Evolutionary conservation across 2,797 vertebrate species (phyloP), one percentile per base, ranked within the genome.

Genomic region (Ataeniobius toweri): DNA sequence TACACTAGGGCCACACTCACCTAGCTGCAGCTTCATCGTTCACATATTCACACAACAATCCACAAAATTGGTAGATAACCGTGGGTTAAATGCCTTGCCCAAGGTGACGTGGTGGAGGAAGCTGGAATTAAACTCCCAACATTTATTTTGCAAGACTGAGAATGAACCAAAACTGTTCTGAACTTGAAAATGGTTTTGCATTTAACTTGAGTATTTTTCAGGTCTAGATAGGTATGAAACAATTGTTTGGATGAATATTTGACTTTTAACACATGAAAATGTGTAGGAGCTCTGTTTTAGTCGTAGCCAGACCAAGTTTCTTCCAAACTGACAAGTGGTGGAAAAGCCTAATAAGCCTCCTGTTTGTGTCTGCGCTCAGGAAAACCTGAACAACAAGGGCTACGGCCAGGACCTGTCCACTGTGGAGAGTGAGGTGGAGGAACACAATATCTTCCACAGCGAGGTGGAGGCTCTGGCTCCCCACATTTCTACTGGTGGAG

Each of bases 401-500:
- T 99, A 98, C 0, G 98, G 97, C 63, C 96, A 97, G 0, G 98
- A 99, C 85, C 90, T 99, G 75, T 97, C 96, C 0, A 92, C 96
- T 24, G 95, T 99, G 80, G 98, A 98, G 84, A 96, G 95, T 20
- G 97, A 99, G 76, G 95, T 99, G 74, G 98, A 98, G 76, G 96
- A 98, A 31, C 98, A 99, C 94, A 99, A 98, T 89, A 97, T 99
- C 92, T 98, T 98, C 88, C 97, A 98, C 89, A 99, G 98, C 0
- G 98, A 99, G 89, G 97, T 99, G 89, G 98, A 98, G 94, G 98
- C 98, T 75, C 94, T 99, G 2, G 97, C 97, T 75, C 96, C 97
- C 0, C 97, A 97, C 82, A 92, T 99, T 73, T 83, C 92, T 81
- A 90, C 95, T 75, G 90, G 94, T 0, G 91, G 91, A 9, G 95